Conservation (phyloP, 2,888 invertebrate species). For the Microchrysa polita region DNA sequence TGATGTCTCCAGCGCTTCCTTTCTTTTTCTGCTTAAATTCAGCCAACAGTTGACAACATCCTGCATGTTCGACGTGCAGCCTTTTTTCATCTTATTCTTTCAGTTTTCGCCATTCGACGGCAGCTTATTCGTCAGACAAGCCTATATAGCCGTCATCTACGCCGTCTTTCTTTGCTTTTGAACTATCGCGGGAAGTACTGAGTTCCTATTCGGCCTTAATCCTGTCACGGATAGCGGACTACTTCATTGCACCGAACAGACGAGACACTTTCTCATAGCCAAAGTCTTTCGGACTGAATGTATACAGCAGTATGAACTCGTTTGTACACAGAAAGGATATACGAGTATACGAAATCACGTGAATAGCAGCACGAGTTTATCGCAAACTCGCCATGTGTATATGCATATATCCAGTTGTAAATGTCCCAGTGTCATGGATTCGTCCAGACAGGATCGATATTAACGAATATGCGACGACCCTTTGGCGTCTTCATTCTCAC, state of each 20-base stretch:
- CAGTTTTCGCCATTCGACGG: too few species aligned
- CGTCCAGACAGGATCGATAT: slow-evolving; percentile 53
- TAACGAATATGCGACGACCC: slow-evolving; percentile 47
- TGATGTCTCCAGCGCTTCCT: slow-evolving; percentile 24
- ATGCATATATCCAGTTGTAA: slow-evolving; percentile 33
- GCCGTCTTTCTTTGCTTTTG: slow-evolving; percentile 20
- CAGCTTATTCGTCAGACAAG: not conserved
- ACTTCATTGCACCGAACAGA: not conserved
- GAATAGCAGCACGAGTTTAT: slow-evolving; percentile 28
- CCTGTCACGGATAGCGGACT: not conserved
- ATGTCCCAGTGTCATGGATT: slow-evolving; percentile 52
- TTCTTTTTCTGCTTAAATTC: slow-evolving; percentile 1
- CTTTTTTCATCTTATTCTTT: not conserved
- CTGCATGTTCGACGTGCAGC: not conserved
- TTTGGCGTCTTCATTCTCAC: not conserved
- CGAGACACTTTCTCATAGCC: slow-evolving; percentile 25
- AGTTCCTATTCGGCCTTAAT: not conserved
- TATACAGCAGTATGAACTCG: too few species aligned
- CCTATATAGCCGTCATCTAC: not conserved
- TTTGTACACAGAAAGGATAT: slow-evolving; percentile 29
- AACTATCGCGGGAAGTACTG: too few species aligned
- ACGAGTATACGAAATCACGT: slow-evolving; percentile 32
- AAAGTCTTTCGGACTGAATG: slow-evolving; percentile 26
- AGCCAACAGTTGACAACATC: not conserved
- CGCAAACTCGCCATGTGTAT: not conserved